Base-by-base conservation (phyloP, 2,113 vertebrate genomes). In the Paramormyrops kingsleyae region DNA sequence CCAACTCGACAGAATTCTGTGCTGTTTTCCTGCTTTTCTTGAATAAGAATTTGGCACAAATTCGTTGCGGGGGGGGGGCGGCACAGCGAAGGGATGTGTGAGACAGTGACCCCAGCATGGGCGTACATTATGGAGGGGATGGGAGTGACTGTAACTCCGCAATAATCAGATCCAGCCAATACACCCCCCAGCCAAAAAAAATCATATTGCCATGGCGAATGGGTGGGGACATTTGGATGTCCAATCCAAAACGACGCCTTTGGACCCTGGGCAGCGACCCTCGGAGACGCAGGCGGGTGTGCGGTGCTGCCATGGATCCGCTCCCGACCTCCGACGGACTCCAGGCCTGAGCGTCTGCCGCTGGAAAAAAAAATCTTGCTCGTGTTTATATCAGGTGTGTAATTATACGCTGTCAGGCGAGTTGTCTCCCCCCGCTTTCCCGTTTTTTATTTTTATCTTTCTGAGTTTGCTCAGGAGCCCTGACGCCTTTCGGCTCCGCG, bases 321-420 rank as follows among this genome's bases (percentile, higher is more conserved):
- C n/a, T 31, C 47, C n/a, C 24, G 46, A 5, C n/a, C 44, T 2
- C 47, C n/a, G 13, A 52, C 6, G 35, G 49, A 27, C 85, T 53
- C 49, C 27, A 53, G 49, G 27, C 85, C 6, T 87, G 21, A 87
- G n/a, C 49, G 15, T 53, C 47, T 39, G 27, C 49, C 49, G 31
- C 27, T 44, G 77, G 7, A 8, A 13, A 19, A 89, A 52, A 70
- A 21, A 27, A 24, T 49, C 47, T 77, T 83, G 21, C 56, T 80
- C 50, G 31, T 89, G 50, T 74, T 70, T 50, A 39, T 89, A 74
- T 52, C 47, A 52, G 50, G 88, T 83, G 47, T 52, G 88, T 56
- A 89, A 83, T 89, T 83, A 89, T n/a, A 35, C 49, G 2, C 35
- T 52, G 70, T 89, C 74, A 83, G 31, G 74, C 35, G 74, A 66